A percentile compares a stretch with the other conserved stretches of the same genome.
phyloP scores from a whole-genome alignment of 2,888 invertebrate species.

The Theretra japonica region DNA sequence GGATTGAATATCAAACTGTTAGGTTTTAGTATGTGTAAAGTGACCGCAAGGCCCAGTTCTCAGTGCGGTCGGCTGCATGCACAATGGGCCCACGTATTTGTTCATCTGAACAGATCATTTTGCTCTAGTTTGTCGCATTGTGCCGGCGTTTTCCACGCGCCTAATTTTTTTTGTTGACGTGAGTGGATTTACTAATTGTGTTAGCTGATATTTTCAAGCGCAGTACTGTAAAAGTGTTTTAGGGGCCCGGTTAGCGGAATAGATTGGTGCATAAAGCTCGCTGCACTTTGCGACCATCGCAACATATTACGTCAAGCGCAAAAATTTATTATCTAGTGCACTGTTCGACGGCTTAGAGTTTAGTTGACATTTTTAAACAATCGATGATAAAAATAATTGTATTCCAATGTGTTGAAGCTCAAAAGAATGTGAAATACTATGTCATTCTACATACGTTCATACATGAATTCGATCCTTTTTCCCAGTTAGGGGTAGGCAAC shows the following conservation, averaged over 20 bases:
- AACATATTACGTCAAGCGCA: too few species aligned
- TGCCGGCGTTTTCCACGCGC: conserved; percentile 11
- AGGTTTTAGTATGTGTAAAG: conserved; percentile 40
- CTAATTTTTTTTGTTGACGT: conserved; percentile 16
- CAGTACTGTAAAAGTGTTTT: conserved; percentile 4
- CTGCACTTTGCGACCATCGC: background rate
- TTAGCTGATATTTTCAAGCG: conserved; percentile 2
- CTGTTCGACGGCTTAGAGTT: too few species aligned
- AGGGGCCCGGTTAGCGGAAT: background rate
- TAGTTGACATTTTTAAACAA: too few species aligned
- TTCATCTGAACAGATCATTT: conserved; percentile 25
- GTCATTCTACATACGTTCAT: too few species aligned
- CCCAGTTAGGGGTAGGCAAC: too few species aligned
- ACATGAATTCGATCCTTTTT: too few species aligned
- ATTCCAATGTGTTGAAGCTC: too few species aligned
- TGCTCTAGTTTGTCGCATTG: conserved; percentile 24
- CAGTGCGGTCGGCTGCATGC: conserved; percentile 35
- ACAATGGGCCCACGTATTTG: conserved; percentile 27
- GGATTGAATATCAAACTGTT: conserved; percentile 43
- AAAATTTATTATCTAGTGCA: too few species aligned
- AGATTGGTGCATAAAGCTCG: background rate
- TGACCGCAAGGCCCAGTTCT: conserved; percentile 43
- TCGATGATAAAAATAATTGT: too few species aligned
- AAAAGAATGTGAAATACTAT: too few species aligned
- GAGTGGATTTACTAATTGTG: conserved; percentile 11